These are phyloP conservation scores for Papilio xuthus DNA, from an alignment of 1,140 invertebrate genomes.

Conservation along the genomic window DNA sequence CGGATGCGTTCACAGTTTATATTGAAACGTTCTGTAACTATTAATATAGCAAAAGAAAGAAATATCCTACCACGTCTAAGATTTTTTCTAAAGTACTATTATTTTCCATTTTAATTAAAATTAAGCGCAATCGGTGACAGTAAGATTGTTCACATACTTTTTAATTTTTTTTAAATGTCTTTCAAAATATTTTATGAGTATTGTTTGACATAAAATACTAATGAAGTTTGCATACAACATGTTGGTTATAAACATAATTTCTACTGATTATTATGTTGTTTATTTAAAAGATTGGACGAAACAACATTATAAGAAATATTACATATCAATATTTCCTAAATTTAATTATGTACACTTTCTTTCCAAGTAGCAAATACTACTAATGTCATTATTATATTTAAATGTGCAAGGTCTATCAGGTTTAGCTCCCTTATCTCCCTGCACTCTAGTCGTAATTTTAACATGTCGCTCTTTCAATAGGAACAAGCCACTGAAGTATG, in stretches of 20 bases:
- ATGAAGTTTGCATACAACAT: not conserved
- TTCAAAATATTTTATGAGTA: slow-evolving; percentile 36
- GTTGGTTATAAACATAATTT: not conserved
- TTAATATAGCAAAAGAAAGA: slow-evolving; percentile 46
- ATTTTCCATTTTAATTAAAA: slow-evolving; percentile 45
- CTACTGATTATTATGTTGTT: not conserved
- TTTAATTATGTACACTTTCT: not conserved
- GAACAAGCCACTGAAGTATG: no score
- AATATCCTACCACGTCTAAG: slow-evolving; percentile 49
- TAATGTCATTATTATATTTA: no score
- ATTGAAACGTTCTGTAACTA: slow-evolving; percentile 41
- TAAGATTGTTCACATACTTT: slow-evolving; percentile 44
- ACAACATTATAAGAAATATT: no score
- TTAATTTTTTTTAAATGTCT: slow-evolving; percentile 45
- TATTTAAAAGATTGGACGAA: not conserved
- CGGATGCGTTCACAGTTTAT: slow-evolving; percentile 56
- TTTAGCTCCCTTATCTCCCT: no score
- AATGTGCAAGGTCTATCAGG: no score
- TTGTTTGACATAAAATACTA: not conserved
- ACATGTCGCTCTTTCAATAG: no score
- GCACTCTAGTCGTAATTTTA: no score
- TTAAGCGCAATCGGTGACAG: slow-evolving; percentile 32
- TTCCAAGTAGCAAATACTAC: no score
- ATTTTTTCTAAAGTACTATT: slow-evolving; percentile 39
- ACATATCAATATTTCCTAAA: not conserved